Conservation (phyloP, 2,113 vertebrate species). For the Limanda limanda region DNA sequence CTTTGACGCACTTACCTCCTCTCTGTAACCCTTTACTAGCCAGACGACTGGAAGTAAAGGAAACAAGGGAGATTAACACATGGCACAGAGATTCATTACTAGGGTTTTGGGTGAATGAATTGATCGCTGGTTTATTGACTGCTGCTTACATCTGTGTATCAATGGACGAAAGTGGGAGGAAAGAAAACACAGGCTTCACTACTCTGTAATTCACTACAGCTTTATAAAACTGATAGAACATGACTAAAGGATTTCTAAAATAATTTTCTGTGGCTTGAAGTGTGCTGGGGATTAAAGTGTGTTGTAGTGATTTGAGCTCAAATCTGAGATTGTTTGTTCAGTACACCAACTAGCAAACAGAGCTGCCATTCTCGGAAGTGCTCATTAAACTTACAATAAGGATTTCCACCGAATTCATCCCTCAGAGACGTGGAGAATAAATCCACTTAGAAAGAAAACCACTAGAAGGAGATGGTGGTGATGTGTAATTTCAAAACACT, state of each 20-base stretch:
- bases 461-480: not conserved
- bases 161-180: no score
- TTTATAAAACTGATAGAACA: no score
- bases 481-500: not conserved
- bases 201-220: no score
- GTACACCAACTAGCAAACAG: no score
- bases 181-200: no score
- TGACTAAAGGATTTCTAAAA: no score
- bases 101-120: not conserved
- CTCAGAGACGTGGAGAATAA: not conserved
- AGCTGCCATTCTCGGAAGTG: no score
- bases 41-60: not conserved
- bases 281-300: no score
- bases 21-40: conserved; percentile 59
- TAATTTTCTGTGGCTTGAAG: no score
- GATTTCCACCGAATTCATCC: not conserved
- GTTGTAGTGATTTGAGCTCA: no score
- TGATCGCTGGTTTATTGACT: not conserved
- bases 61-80: not conserved
- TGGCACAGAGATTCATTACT: not conserved
- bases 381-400: not conserved
- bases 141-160: not conserved
- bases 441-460: not conserved
- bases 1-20: conserved; percentile 68
- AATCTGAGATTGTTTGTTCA: no score